Evolutionary conservation across 2,888 invertebrate species (phyloP), one percentile per base, ranked within the genome.

Genomic region (Dasysyrphus tricinctus): DNA sequence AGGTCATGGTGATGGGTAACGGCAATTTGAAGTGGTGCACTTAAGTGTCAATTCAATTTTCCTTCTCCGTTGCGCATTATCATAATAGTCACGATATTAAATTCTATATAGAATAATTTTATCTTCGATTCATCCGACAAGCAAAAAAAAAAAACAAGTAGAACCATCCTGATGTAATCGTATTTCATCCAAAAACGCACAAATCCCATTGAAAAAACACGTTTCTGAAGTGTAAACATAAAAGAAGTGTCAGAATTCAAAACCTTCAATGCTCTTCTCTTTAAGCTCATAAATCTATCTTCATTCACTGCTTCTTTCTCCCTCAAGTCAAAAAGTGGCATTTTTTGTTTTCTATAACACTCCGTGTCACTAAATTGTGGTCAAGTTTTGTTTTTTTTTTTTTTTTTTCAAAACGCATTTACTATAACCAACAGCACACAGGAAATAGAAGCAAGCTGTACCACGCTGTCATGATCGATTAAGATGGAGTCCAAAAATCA

Each of bases 251-350:
- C 37, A 57, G 37, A 56, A 32, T 4, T 56, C 32, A 57, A 57
- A 72, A 44, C n/a, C 34, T 72, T 57, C 14, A 57, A 24, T 34
- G n/a, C 47, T 34, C 24, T 16, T 12, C 11, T 9, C 7, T 72
- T 24, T 57, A 51, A 61, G 61, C 61, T 37, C 39, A 61, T 24
- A 61, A 61, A 74, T 74, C 61, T 51, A 19, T 61, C 51, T 74
- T 63, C n/a, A 49, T 61, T 51, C 24, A 16, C n/a, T 59, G 16
- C 19, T 24, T n/a, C 19, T 16, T 7, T 16, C 9, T 47, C 19
- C 19, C 9, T 0, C n/a, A 44, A 47, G 44, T 6, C 3, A 54
- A 54, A 29, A 32, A 0, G 29, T 0, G 54, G 7, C 7, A 54
- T 54, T 32, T 54, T 32, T 32, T 3, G 7, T 6, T 51, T 51